Percentiles rank a stretch among this genome's conserved stretches.
phyloP scores from a whole-genome alignment of 1,140 invertebrate species.

The Drosophila albomicans region DNA sequence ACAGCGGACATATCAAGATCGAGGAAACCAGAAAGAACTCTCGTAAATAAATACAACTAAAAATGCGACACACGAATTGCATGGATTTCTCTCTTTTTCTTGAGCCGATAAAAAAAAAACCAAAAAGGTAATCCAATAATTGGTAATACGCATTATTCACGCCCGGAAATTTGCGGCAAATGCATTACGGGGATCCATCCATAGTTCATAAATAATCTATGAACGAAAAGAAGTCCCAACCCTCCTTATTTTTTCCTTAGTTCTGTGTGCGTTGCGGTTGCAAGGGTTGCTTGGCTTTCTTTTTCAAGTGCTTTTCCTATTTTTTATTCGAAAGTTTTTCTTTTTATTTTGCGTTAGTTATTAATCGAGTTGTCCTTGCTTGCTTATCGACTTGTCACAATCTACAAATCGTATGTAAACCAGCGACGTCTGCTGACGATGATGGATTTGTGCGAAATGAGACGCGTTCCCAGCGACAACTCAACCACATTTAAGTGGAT shows the following conservation, averaged over 20 bases:
- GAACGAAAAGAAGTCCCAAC: constrained; percentile 20
- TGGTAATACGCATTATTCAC: constrained; percentile 53
- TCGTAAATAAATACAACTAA: background rate
- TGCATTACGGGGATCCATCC: constrained; percentile 16
- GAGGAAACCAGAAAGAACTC: background rate
- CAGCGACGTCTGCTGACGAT: constrained; percentile 66
- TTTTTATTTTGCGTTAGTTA: constrained; percentile 2
- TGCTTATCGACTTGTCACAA: constrained; percentile 32
- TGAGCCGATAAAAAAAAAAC: background rate
- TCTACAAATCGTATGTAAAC: constrained; percentile 30
- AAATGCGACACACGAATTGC: constrained; percentile 17
- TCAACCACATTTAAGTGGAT: constrained; percentile 33
- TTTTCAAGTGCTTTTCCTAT: constrained; percentile 2
- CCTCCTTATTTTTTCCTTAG: constrained; percentile 1
- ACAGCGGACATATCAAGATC: background rate
- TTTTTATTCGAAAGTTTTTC: constrained; percentile 4
- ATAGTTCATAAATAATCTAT: constrained; percentile 50
- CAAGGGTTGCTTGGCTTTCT: constrained; percentile 17
- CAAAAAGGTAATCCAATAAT: constrained; percentile 54
- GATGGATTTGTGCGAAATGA: constrained; percentile 67
- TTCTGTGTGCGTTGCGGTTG: background rate
- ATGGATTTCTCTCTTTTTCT: background rate
- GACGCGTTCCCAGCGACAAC: constrained; percentile 20
- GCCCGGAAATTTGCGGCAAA: constrained; percentile 35
- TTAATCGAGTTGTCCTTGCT: constrained; percentile 20